phyloP scores from a whole-genome alignment of 2,888 invertebrate genomes.

The Sepiola atlantica region DNA sequence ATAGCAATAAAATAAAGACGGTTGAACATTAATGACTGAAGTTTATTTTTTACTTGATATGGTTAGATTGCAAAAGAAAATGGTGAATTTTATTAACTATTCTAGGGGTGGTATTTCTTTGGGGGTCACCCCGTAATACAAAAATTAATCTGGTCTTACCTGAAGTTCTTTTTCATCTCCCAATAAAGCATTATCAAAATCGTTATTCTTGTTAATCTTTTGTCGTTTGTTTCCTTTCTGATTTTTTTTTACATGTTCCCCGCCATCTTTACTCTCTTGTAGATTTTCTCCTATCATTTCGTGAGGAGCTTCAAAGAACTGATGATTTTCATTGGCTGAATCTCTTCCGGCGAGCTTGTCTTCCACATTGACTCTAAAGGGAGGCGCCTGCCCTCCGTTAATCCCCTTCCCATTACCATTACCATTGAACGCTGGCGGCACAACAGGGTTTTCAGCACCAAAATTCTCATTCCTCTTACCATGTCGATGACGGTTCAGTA shows the following conservation, averaged over 20 bases:
- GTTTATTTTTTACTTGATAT: too few relatives aligned
- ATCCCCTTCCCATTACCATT: neutral
- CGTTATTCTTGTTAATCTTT: neutral
- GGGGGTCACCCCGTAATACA: too few relatives aligned
- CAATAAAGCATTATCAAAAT: neutral
- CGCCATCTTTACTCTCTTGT: neutral
- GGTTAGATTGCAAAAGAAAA: too few relatives aligned
- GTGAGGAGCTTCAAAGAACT: neutral
- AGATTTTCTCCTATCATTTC: neutral
- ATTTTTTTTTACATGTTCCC: neutral
- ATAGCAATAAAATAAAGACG: too few relatives aligned
- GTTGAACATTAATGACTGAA: too few relatives aligned
- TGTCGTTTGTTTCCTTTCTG: neutral
- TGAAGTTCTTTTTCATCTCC: neutral
- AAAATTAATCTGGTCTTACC: neutral
- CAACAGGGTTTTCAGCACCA: neutral
- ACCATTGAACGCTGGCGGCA: neutral
- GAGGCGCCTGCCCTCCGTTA: neutral
- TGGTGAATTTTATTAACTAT: too few relatives aligned
- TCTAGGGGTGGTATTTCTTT: too few relatives aligned
- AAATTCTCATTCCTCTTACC: neutral
- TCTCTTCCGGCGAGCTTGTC: neutral
- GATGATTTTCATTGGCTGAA: neutral
- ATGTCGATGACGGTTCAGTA: neutral
- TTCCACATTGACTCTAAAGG: neutral